Percentiles rank a stretch among this genome's conserved stretches.
Evolutionary conservation across 2,797 vertebrate genomes (phyloP).

Genomic region (Lerista edwardsae): DNA sequence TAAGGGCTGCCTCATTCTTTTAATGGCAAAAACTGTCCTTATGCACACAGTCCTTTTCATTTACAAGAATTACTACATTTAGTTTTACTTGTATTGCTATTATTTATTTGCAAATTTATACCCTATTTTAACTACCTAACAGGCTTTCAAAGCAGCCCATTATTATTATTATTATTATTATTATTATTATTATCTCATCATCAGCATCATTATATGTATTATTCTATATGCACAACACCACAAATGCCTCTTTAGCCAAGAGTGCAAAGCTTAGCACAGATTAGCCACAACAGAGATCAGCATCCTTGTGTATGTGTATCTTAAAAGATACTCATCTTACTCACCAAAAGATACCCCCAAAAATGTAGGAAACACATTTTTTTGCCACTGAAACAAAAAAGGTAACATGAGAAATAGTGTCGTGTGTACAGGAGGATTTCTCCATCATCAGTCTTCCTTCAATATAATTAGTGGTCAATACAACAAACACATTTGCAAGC

Average conservation of each 20-base stretch:
- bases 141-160: too few species aligned
- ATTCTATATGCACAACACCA: neutral
- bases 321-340: neutral
- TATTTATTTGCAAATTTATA: too few species aligned
- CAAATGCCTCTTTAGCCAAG: neutral
- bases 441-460: neutral
- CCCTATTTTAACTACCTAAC: too few species aligned
- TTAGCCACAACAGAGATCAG: neutral
- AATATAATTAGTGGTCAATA: neutral
- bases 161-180: too few species aligned
- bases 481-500: conserved; percentile 14
- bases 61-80: too few species aligned
- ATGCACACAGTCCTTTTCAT: too few species aligned
- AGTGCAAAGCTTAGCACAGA: neutral
- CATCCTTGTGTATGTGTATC: neutral
- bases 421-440: neutral
- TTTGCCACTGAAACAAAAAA: neutral
- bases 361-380: neutral
- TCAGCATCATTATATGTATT: too few species aligned
- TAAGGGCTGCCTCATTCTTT: too few species aligned
- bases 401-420: neutral
- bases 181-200: too few species aligned
- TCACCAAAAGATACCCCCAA: too few species aligned
- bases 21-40: too few species aligned
- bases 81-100: too few species aligned